Conservation (phyloP, 2,797 vertebrate species). For the Pipistrellus kuhlii region DNA sequence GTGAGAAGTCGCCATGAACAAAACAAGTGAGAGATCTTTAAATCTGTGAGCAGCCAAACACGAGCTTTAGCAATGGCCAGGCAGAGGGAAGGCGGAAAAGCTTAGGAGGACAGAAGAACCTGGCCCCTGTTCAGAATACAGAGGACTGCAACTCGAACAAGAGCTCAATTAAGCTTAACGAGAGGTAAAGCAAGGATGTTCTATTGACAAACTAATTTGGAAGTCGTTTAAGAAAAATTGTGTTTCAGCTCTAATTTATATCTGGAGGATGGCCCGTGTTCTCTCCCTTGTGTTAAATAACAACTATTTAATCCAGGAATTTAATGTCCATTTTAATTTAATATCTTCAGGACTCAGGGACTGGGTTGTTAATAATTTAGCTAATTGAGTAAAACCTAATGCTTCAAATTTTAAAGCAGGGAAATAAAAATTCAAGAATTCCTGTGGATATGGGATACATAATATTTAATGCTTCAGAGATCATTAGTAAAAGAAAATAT, state of each 20-base stretch:
- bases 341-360: slow-evolving; percentile 35
- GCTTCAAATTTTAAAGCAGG: slow-evolving; percentile 59
- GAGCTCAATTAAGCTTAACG: neutral
- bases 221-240: slow-evolving; percentile 53
- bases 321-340: slow-evolving; percentile 68
- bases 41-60: neutral
- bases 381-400: slow-evolving; percentile 71
- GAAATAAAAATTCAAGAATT: slow-evolving; percentile 75
- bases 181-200: neutral
- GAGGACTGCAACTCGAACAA: neutral
- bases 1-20: neutral
- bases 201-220: slow-evolving; percentile 58
- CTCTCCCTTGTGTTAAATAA: slow-evolving; percentile 54
- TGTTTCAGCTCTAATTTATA: slow-evolving; percentile 45
- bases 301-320: slow-evolving; percentile 60
- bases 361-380: slow-evolving; percentile 71
- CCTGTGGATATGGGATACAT: slow-evolving; percentile 62
- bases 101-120: neutral
- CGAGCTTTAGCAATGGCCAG: neutral
- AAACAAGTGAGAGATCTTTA: neutral
- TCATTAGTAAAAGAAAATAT: slow-evolving; percentile 91
- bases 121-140: neutral
- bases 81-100: neutral
- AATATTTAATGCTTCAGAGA: slow-evolving; percentile 85
- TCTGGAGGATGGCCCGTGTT: neutral